Evolutionary conservation across 1,140 invertebrate genomes (phyloP), one percentile per base, ranked within the genome.

Genomic region (Nautilus pompilius): DNA sequence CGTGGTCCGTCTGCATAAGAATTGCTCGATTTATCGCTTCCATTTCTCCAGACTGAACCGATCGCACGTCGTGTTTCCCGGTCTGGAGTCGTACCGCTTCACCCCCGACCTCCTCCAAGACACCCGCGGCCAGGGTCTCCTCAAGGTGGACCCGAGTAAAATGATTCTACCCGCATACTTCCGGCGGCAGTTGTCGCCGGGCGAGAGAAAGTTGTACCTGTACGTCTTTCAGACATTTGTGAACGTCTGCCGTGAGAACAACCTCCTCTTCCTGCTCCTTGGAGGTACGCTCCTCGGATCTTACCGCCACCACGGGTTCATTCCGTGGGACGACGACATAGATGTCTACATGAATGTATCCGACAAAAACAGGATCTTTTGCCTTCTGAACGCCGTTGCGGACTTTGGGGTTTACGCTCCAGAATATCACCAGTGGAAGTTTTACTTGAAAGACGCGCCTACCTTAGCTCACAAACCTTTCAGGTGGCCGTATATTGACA

Each of bases 401-500:
- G 41, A 51, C 13, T 65, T 62, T 46, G 45, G 30, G 46, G n/a
- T 66, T 51, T 45, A 48, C 20, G 22, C 24, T 29, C 45, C 36
- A 15, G 2, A 29, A 63, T 6, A 53, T 53, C 26, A 53, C 26
- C 68, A 69, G 29, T 77, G 72, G 72, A 77, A 77, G 60, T 75
- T 77, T 48, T 74, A 63, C 45, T 56, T 56, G 59, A 65, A 56
- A 15, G 56, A 41, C 10, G 6, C 59, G 10, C 46, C 56, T 2
- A 49, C 60, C 10, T 61, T 73, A 29, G 32, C 45, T 15, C 58
- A 70, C 15, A 58, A 62, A 64, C 57, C 65, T 2, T 72, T 63
- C 60, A 51, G 69, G 15, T 80, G 75, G 76, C 78, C 78, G 8
- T 80, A 72, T 62, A 65, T 80, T 33, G 78, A 80, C 57, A 73